A percentile compares a stretch with the other conserved stretches of the same genome.
Conservation (phyloP, 64 coral and sea anemone species). For the Stylophora pistillata region DNA sequence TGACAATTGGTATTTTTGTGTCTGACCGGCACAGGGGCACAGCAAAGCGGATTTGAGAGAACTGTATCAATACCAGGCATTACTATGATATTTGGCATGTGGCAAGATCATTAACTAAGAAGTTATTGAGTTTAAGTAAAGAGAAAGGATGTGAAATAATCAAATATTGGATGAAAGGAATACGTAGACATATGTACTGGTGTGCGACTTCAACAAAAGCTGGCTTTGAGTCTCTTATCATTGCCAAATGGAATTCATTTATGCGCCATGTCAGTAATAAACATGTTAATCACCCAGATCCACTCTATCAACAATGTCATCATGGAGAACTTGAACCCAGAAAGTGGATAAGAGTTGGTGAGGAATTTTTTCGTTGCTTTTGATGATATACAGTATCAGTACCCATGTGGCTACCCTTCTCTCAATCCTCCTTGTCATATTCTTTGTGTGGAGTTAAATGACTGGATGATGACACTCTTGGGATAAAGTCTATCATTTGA, state of each 20-base stretch:
- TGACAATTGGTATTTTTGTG: slow-evolving; percentile 6
- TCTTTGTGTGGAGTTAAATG: too few species aligned
- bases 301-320: too few species aligned
- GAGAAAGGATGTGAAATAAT: slow-evolving; percentile 22
- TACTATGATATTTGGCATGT: slow-evolving; percentile 9
- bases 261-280: slow-evolving; percentile 2
- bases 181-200: slow-evolving; percentile 15
- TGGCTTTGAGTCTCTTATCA: slow-evolving; percentile 21
- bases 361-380: background rate
- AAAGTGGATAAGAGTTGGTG: background rate
- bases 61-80: background rate
- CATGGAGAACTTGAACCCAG: background rate
- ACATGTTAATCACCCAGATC: slow-evolving; percentile 14
- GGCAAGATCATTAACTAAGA: background rate
- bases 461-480: too few species aligned
- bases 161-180: slow-evolving; percentile 12
- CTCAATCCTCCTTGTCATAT: too few species aligned
- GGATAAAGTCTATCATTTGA: too few species aligned
- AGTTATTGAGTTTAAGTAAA: background rate
- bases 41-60: background rate
- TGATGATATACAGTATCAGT: too few species aligned
- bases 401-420: too few species aligned
- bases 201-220: slow-evolving; percentile 32
- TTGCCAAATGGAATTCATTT: slow-evolving; percentile 52
- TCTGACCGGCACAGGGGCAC: background rate